These are phyloP conservation scores for Vicugna pacos DNA, from an alignment of 2,113 vertebrate genomes.

Conservation along the genomic window DNA sequence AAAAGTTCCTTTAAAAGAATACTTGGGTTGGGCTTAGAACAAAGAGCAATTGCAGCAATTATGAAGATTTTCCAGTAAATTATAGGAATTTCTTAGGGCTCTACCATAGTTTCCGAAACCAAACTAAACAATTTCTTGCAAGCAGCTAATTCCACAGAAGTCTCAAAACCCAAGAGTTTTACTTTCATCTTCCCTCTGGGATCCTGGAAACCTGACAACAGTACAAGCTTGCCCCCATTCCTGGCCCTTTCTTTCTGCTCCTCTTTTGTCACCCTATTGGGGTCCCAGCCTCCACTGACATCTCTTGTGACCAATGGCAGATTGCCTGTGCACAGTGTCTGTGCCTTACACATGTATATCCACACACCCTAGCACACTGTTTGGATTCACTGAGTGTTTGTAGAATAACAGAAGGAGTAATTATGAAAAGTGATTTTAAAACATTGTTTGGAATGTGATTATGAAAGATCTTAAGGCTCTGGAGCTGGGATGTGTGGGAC, in stretches of 20 bases:
- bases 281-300: background rate
- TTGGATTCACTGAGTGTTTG: background rate
- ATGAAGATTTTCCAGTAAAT: background rate
- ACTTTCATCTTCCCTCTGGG: conserved; percentile 6
- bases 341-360: background rate
- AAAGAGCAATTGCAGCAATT: conserved; percentile 27
- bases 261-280: background rate
- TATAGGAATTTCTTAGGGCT: background rate
- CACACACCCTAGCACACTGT: background rate
- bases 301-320: background rate
- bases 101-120: background rate
- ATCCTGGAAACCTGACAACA: background rate
- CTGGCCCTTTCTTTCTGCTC: background rate
- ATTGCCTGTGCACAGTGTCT: background rate
- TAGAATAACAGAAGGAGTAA: background rate
- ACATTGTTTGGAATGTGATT: background rate
- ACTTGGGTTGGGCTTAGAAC: background rate
- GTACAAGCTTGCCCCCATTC: rapidly evolving
- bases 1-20: background rate
- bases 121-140: conserved; percentile 30
- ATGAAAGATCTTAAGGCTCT: background rate
- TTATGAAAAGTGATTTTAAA: background rate
- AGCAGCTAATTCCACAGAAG: conserved; percentile 58
- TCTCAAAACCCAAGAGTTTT: conserved; percentile 35
- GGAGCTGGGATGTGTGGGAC: too few relatives aligned